Percentiles rank a stretch among this genome's conserved stretches.
Conservation (phyloP, 2,888 invertebrate species). For the Aplocera efformata region DNA sequence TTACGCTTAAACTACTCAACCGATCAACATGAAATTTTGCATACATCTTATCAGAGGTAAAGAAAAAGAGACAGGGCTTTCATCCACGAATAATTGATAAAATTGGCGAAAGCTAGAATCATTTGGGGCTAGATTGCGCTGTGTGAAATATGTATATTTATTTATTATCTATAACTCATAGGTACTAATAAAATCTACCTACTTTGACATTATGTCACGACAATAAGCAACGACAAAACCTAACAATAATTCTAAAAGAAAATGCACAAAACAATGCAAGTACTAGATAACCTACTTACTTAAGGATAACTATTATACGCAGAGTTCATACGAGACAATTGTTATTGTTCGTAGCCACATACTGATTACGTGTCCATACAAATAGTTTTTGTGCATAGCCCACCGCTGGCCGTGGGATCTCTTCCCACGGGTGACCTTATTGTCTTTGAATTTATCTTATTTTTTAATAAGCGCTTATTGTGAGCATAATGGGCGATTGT, state of each 20-base stretch:
- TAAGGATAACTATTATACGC: constrained; percentile 27
- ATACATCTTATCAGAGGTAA: too few species aligned
- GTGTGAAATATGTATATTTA: too few species aligned
- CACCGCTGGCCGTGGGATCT: constrained; percentile 52
- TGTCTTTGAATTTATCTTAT: constrained; percentile 51
- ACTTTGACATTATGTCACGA: constrained; percentile 2
- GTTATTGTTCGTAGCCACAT: constrained; percentile 32
- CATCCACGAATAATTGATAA: too few species aligned
- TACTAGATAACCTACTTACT: constrained; percentile 27
- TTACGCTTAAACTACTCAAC: too few species aligned
- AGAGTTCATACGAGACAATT: constrained; percentile 29
- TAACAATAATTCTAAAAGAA: constrained; percentile 3
- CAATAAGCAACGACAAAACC: constrained; percentile 2
- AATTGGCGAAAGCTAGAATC: too few species aligned
- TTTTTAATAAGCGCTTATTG: constrained; percentile 68
- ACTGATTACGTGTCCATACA: constrained; percentile 31
- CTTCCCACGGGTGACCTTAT: constrained; percentile 59
- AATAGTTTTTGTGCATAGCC: constrained; percentile 41
- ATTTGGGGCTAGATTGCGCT: too few species aligned
- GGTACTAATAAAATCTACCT: too few species aligned
- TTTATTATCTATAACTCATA: too few species aligned
- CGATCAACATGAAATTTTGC: too few species aligned
- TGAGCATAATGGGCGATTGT: constrained; percentile 75
- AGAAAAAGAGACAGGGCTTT: too few species aligned
- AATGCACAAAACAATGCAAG: constrained; percentile 20